Conservation (phyloP, 2,888 invertebrate genomes). For the Stenoptilia bipunctidactyla region DNA sequence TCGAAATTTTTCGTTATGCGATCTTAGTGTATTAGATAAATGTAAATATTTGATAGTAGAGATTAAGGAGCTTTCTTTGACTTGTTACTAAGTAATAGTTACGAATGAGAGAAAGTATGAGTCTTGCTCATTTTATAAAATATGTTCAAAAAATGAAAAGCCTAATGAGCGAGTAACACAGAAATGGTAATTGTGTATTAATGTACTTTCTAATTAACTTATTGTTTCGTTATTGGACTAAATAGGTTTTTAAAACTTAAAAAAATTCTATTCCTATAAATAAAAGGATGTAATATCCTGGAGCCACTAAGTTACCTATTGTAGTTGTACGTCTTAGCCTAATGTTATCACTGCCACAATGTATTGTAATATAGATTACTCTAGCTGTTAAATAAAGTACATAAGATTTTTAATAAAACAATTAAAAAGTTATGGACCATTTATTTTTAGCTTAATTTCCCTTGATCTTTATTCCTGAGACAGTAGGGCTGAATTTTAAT, state of each 20-base stretch:
- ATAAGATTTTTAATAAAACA: background rate
- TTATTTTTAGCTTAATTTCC: background rate
- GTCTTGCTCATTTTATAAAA: too few species aligned
- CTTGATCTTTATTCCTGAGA: too few species aligned
- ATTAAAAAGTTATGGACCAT: background rate
- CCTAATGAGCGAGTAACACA: too few species aligned
- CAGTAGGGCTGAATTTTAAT: too few species aligned
- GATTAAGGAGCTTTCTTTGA: background rate
- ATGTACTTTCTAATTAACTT: background rate
- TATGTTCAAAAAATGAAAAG: too few species aligned
- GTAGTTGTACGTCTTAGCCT: conserved; percentile 24
- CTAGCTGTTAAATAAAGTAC: background rate
- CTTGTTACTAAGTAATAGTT: too few species aligned
- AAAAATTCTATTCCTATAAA: background rate
- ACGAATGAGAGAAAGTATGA: too few species aligned
- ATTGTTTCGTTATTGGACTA: background rate
- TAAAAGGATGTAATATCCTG: background rate
- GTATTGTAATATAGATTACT: conserved; percentile 1
- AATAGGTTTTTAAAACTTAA: background rate
- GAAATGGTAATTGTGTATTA: too few species aligned
- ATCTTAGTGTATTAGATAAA: background rate
- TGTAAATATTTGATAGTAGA: background rate
- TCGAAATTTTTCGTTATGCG: background rate
- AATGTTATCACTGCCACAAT: conserved; percentile 38
- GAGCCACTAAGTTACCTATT: conserved; percentile 44